Evolutionary conservation across 2,888 invertebrate species (phyloP).

Genomic region (Dryobota labecula): DNA sequence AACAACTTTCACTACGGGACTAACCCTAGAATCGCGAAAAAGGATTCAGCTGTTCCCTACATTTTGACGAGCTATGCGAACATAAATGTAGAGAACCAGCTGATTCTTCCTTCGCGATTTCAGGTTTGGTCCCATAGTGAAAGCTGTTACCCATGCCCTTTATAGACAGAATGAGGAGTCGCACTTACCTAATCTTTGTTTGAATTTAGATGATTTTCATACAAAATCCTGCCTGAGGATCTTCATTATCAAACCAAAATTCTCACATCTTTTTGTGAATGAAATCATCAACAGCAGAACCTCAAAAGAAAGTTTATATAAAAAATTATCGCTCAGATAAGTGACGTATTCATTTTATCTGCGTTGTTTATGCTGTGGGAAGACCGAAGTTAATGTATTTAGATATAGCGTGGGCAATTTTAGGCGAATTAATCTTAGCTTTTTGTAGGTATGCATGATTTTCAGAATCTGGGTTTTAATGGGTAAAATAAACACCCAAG

Average conservation of each 20-base stretch:
- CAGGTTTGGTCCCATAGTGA: too few species aligned
- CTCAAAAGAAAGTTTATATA: background rate
- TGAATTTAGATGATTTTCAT: background rate
- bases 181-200: background rate
- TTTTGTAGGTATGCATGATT: conserved; percentile 2
- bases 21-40: too few species aligned
- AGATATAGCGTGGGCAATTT: conserved; percentile 3
- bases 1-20: too few species aligned
- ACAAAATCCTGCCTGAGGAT: too few species aligned
- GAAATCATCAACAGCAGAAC: background rate
- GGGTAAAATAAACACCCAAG: background rate
- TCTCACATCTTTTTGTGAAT: background rate
- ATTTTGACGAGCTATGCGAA: too few species aligned
- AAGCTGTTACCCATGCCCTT: too few species aligned
- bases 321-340: conserved; percentile 13
- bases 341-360: conserved; percentile 18
- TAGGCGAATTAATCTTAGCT: background rate
- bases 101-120: too few species aligned
- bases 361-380: background rate
- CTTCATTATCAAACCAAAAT: background rate
- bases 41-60: too few species aligned
- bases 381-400: conserved; percentile 18
- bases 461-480: conserved; percentile 4
- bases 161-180: too few species aligned
- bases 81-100: too few species aligned